Evolutionary conservation across 2,888 invertebrate species (phyloP).

Genomic region (Trissolcus japonicus): DNA sequence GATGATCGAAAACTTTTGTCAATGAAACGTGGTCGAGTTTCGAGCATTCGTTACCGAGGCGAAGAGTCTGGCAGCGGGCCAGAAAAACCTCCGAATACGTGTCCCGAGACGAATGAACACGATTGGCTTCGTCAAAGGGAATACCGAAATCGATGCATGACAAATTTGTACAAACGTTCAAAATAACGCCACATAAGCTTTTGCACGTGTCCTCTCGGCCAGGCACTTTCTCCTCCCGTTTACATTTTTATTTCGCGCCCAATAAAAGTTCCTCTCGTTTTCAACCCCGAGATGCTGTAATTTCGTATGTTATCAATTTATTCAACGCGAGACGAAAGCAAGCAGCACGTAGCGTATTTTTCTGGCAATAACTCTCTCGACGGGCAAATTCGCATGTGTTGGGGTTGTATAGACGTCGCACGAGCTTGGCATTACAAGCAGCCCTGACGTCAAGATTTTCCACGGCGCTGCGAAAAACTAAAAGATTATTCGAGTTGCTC

Average conservation of each 20-base stretch:
- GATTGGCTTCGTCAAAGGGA: constrained; percentile 51
- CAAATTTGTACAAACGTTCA: constrained; percentile 40
- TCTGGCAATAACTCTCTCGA: constrained; percentile 42
- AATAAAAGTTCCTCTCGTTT: constrained; percentile 17
- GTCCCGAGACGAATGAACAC: constrained; percentile 38
- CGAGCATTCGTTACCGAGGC: constrained; percentile 36
- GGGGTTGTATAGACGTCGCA: constrained; percentile 32
- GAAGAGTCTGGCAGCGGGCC: constrained; percentile 44
- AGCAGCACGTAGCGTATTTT: constrained; percentile 34
- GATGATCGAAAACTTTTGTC: constrained; percentile 42
- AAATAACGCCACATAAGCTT: constrained; percentile 40
- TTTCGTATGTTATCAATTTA: constrained; percentile 48
- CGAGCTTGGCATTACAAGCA: constrained; percentile 34
- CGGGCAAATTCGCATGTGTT: constrained; percentile 22
- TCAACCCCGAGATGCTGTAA: constrained; percentile 26
- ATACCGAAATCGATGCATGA: constrained; percentile 47
- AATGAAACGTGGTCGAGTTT: constrained; percentile 42
- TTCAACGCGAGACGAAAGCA: constrained; percentile 17
- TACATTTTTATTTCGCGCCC: background rate
- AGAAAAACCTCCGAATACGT: constrained; percentile 40
- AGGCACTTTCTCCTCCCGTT: constrained; percentile 5
- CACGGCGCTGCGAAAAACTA: constrained; percentile 6
- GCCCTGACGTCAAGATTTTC: constrained; percentile 38
- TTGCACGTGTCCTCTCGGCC: constrained; percentile 4
- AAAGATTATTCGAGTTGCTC: constrained; percentile 31